Conservation (phyloP, 2,113 vertebrate genomes). For the Clarias batrachus region DNA sequence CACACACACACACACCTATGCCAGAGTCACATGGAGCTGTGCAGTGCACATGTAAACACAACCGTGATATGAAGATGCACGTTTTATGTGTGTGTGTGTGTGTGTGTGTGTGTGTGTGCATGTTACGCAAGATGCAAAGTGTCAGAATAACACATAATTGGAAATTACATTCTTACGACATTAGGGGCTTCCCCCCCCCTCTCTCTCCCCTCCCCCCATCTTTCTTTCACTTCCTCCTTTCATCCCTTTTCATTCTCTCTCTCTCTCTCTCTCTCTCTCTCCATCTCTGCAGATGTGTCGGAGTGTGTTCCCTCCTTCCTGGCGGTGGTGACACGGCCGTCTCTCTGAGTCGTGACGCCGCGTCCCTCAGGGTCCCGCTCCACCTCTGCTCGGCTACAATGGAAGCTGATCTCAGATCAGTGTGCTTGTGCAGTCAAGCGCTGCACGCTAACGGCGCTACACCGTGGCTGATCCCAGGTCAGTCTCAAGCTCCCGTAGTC, state of each 20-base stretch:
- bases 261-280: slow-evolving; percentile 17
- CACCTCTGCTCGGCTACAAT: not conserved
- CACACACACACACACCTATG: slow-evolving; percentile 53
- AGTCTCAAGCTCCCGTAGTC: not conserved
- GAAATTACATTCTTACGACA: slow-evolving; percentile 41
- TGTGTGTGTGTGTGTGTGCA: slow-evolving; percentile 31
- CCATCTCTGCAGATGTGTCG: slow-evolving; percentile 46
- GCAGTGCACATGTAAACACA: slow-evolving; percentile 2
- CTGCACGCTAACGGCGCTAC: not conserved
- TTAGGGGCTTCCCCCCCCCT: not conserved
- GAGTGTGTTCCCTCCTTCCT: slow-evolving; percentile 24
- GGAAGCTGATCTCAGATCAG: slow-evolving; percentile 3
- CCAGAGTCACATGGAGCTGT: slow-evolving; percentile 27
- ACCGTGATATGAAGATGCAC: not conserved
- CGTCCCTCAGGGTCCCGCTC: slow-evolving; percentile 43
- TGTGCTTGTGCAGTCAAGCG: not conserved
- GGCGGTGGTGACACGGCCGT: slow-evolving; percentile 47
- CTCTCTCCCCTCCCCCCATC: not conserved
- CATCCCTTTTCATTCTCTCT: not conserved
- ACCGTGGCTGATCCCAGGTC: not conserved
- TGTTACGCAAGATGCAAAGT: slow-evolving; percentile 22
- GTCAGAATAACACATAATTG: slow-evolving; percentile 33
- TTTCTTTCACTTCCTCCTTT: not conserved
- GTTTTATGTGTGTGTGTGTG: slow-evolving; percentile 6
- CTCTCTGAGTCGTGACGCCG: slow-evolving; percentile 52